phyloP scores from a whole-genome alignment of 2,113 vertebrate species.

The Procavia capensis region DNA sequence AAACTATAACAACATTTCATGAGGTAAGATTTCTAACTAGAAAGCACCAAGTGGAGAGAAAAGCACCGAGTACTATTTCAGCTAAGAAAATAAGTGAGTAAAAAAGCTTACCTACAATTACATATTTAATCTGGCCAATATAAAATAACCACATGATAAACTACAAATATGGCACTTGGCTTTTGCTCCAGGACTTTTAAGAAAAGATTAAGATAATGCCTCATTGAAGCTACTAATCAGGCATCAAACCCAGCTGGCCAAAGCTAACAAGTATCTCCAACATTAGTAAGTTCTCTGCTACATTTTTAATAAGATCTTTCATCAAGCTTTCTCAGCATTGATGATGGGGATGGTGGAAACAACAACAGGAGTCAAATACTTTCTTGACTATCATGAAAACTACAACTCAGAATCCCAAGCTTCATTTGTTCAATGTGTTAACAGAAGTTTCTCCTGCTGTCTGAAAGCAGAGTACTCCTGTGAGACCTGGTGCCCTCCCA shows the following conservation, averaged over 20 bases:
- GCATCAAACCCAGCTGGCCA: background rate
- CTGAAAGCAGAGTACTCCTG: background rate
- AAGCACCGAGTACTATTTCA: background rate
- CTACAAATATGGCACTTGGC: too few species aligned
- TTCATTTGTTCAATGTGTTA: background rate
- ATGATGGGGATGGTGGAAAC: background rate
- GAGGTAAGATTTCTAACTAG: slow-evolving; percentile 22
- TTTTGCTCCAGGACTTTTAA: background rate
- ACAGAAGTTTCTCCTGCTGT: background rate
- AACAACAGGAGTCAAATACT: background rate
- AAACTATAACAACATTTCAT: slow-evolving; percentile 9
- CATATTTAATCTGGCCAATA: background rate
- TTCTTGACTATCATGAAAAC: background rate
- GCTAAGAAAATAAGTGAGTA: background rate
- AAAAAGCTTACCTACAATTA: slow-evolving; percentile 3
- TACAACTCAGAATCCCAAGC: background rate
- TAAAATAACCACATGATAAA: slow-evolving; percentile 18
- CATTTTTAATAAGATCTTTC: slow-evolving; percentile 33
- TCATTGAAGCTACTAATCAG: background rate
- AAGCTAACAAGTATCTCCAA: slow-evolving; percentile 34
- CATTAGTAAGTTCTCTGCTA: background rate
- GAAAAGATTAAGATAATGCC: background rate
- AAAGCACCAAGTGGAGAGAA: background rate
- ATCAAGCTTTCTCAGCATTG: background rate
- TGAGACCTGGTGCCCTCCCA: background rate